phyloP scores from a whole-genome alignment of 2,113 vertebrate species.

The Pampusana beccarii region DNA sequence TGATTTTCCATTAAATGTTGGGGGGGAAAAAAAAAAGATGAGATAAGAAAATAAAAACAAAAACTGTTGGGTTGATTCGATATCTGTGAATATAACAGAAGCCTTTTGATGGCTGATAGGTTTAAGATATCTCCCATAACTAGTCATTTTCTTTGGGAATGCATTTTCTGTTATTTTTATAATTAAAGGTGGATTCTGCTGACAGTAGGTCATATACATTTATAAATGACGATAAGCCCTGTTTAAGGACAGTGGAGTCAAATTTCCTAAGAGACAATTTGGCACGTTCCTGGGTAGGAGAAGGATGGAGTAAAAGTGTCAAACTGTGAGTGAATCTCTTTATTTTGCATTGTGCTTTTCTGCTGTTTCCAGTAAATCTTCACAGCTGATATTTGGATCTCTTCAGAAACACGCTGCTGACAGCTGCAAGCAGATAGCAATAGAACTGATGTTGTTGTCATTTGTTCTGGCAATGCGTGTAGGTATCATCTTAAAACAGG shows the following conservation, averaged over 20 bases:
- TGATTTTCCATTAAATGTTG: not conserved
- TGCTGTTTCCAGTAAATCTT: not conserved
- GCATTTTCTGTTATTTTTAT: not conserved
- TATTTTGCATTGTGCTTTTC: not conserved
- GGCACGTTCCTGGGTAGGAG: not conserved
- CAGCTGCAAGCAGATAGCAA: not conserved
- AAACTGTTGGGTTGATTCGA: not conserved
- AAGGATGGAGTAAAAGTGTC: not conserved
- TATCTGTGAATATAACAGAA: not conserved
- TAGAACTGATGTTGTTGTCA: not conserved
- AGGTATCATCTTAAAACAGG: slow-evolving; percentile 9
- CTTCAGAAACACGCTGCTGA: not conserved
- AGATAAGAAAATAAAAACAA: not conserved
- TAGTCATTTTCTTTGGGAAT: not conserved
- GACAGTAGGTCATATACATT: not conserved
- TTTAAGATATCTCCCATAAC: not conserved
- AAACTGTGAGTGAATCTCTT: not conserved
- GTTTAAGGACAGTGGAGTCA: not conserved
- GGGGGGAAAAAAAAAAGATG: not conserved
- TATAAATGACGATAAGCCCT: not conserved
- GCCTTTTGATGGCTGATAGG: not conserved
- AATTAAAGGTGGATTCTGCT: not conserved
- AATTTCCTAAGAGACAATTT: not conserved
- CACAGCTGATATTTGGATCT: not conserved
- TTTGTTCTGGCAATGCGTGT: not conserved